These are phyloP conservation scores for Apotomis betuletana DNA, from an alignment of 2,888 invertebrate genomes.

Conservation along the genomic window DNA sequence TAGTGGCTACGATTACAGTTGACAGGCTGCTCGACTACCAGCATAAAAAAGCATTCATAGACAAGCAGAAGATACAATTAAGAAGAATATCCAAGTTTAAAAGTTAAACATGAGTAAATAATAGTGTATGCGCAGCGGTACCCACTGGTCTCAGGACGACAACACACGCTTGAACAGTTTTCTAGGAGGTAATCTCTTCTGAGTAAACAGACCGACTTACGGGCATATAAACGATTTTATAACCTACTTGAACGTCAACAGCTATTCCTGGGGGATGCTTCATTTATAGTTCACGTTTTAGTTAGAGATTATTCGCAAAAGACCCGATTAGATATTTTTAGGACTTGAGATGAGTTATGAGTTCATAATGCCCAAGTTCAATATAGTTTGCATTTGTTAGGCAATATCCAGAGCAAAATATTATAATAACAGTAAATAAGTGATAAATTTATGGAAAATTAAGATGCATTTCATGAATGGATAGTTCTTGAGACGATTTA, in stretches of 20 bases:
- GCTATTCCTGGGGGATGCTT: not conserved
- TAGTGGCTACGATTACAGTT: too few relatives aligned
- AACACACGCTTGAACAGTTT: not conserved
- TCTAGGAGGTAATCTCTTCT: conserved; percentile 7
- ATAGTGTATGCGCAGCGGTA: not conserved
- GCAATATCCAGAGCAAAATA: too few relatives aligned
- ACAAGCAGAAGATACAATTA: too few relatives aligned
- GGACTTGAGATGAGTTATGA: not conserved
- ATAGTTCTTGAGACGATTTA: too few relatives aligned
- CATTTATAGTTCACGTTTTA: not conserved
- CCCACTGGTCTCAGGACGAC: not conserved
- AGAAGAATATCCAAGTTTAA: too few relatives aligned
- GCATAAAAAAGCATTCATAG: too few relatives aligned
- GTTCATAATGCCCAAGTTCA: not conserved
- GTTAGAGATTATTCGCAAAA: not conserved
- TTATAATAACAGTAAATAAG: too few relatives aligned
- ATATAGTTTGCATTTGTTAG: not conserved
- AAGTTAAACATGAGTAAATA: too few relatives aligned
- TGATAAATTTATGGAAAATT: too few relatives aligned
- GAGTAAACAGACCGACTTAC: conserved; percentile 2
- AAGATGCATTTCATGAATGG: too few relatives aligned
- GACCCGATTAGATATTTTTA: not conserved
- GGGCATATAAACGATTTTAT: not conserved
- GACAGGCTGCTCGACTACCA: too few relatives aligned
- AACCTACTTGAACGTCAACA: conserved; percentile 19